Evolutionary conservation across 2,888 invertebrate genomes (phyloP).

Genomic region (Nemotelus nigrinus): DNA sequence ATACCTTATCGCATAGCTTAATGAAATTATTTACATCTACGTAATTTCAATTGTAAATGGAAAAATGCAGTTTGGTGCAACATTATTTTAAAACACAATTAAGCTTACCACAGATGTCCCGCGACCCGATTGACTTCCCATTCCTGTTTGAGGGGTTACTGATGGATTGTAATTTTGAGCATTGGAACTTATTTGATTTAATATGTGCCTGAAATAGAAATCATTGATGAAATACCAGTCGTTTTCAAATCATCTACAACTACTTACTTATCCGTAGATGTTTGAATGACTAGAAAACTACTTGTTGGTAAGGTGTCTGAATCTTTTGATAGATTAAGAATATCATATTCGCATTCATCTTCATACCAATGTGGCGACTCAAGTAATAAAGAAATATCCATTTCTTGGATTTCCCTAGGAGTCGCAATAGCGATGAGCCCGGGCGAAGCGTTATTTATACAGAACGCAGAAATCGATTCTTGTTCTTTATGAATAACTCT

Average conservation of each 20-base stretch:
- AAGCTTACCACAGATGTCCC: conserved; percentile 87
- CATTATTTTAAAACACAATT: not conserved
- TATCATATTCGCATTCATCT: conserved; percentile 97
- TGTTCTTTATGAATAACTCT: conserved; percentile 98
- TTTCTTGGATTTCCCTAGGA: conserved; percentile 95
- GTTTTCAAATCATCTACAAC: not conserved
- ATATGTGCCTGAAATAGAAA: conserved; percentile 55
- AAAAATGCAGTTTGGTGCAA: conserved; percentile 2
- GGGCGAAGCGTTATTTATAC: conserved; percentile 88
- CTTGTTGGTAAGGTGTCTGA: conserved; percentile 79
- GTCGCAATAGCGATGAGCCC: conserved; percentile 92
- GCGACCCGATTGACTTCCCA: conserved; percentile 83
- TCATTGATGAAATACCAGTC: not conserved
- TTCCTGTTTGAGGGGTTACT: conserved; percentile 75
- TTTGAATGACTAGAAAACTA: conserved; percentile 92
- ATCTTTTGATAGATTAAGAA: conserved; percentile 82
- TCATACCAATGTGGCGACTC: conserved; percentile 94
- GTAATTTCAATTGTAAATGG: too few relatives aligned
- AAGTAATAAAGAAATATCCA: conserved; percentile 92
- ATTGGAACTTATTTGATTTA: conserved; percentile 63
- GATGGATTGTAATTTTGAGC: conserved; percentile 62
- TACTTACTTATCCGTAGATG: conserved; percentile 68
- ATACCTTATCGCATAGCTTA: too few relatives aligned
- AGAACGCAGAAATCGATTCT: conserved; percentile 97
- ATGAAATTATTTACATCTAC: too few relatives aligned